These are phyloP conservation scores for Neopipo cinnamomea DNA, from an alignment of 2,113 vertebrate genomes.

Conservation along the genomic window DNA sequence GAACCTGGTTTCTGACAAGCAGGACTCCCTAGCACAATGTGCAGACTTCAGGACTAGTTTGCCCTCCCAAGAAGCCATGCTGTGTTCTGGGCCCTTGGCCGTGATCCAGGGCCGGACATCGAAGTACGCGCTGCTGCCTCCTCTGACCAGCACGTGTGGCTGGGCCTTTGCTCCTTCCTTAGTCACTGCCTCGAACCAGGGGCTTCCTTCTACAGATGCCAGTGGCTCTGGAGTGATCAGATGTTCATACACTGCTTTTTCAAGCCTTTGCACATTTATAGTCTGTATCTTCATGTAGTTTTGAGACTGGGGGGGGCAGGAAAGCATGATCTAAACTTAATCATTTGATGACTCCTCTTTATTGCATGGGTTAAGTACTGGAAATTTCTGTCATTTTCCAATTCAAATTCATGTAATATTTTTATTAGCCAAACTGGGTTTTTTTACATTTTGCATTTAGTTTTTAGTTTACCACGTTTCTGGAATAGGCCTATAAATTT, in stretches of 20 bases:
- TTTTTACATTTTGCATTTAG: neutral
- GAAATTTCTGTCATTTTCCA: neutral
- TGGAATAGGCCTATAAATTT: neutral
- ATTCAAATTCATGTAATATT: neutral
- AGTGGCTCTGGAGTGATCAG: neutral
- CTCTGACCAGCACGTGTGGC: accelerated
- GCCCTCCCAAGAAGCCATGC: conserved; percentile 85
- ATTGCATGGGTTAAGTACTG: neutral
- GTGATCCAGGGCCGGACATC: conserved; percentile 92
- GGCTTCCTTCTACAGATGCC: neutral
- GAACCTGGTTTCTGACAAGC: conserved; percentile 94
- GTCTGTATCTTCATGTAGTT: neutral
- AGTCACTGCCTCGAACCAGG: neutral
- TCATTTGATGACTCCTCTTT: neutral
- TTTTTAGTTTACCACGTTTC: neutral
- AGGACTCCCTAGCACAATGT: conserved; percentile 91
- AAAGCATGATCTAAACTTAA: neutral
- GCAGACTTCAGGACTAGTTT: conserved; percentile 95
- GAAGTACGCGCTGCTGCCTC: conserved; percentile 75
- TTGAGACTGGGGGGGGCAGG: neutral
- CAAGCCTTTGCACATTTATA: neutral
- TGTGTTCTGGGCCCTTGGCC: conserved; percentile 90
- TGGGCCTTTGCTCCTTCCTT: neutral
- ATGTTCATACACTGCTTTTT: neutral
- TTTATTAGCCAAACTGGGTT: neutral